A percentile compares a stretch with the other conserved stretches of the same genome.
Evolutionary conservation across 2,888 invertebrate genomes (phyloP).

Genomic region (Agrotis clavis): DNA sequence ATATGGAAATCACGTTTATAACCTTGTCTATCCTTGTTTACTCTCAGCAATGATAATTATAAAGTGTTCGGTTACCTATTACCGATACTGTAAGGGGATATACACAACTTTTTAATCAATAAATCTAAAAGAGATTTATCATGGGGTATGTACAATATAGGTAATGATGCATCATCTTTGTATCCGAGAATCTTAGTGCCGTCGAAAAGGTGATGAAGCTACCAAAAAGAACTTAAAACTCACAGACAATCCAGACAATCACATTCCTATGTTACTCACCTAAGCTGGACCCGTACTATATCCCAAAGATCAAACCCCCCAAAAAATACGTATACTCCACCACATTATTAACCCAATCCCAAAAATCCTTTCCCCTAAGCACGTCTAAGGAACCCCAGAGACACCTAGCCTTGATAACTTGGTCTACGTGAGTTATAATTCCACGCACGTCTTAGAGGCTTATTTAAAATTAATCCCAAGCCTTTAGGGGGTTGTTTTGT

Average conservation of each 20-base stretch:
- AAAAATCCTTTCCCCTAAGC: slow-evolving; percentile 21
- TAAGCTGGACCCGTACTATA: too few species aligned
- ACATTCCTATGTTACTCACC: not conserved
- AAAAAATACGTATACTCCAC: not conserved
- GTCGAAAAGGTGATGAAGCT: too few species aligned
- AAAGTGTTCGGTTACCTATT: too few species aligned
- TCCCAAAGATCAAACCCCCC: not conserved
- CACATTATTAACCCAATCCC: slow-evolving; percentile 26
- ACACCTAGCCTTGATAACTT: slow-evolving; percentile 46
- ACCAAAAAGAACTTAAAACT: too few species aligned
- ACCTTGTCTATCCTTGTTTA: slow-evolving; percentile 47
- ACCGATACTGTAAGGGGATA: too few species aligned
- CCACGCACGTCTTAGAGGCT: slow-evolving; percentile 48
- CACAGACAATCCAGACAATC: not conserved
- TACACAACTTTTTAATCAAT: too few species aligned
- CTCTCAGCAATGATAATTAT: too few species aligned
- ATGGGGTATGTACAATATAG: too few species aligned
- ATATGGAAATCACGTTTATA: slow-evolving; percentile 48
- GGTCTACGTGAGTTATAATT: slow-evolving; percentile 52
- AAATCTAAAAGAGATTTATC: too few species aligned
- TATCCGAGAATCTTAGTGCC: too few species aligned
- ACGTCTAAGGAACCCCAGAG: slow-evolving; percentile 44
- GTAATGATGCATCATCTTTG: too few species aligned
- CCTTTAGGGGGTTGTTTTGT: slow-evolving; percentile 27
- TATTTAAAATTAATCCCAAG: slow-evolving; percentile 57